Evolutionary conservation across 2,113 vertebrate species (phyloP).

Genomic region (Trachemys scripta): DNA sequence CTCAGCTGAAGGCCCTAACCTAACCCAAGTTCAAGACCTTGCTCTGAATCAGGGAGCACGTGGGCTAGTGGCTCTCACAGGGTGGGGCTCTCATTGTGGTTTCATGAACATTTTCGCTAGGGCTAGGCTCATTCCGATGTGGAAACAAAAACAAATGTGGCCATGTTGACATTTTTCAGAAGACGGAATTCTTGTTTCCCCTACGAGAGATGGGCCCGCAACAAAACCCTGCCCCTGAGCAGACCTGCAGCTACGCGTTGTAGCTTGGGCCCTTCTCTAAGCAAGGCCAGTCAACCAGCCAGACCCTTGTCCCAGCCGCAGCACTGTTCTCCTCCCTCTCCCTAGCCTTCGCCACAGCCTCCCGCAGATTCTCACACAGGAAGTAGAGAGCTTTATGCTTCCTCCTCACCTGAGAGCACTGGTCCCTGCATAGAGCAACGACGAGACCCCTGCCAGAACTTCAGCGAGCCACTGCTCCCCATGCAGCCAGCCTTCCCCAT

Average conservation of each 20-base stretch:
- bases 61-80: background rate
- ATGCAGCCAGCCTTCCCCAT: background rate
- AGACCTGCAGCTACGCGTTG: background rate
- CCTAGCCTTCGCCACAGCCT: background rate
- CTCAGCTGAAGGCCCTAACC: no score
- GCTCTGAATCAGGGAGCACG: background rate
- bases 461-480: background rate
- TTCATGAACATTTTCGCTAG: background rate
- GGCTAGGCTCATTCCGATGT: background rate
- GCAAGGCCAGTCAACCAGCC: background rate
- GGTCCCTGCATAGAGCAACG: no score
- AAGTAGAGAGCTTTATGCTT: background rate
- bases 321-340: background rate
- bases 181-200: background rate
- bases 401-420: accelerated
- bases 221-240: accelerated
- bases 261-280: background rate
- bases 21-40: no score
- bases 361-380: background rate
- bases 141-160: background rate
- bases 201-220: background rate
- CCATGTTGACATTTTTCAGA: background rate
- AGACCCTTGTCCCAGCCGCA: background rate
- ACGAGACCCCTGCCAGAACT: background rate
- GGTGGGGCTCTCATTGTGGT: background rate